Percentiles rank a stretch among this genome's conserved stretches.
Evolutionary conservation across 1,140 invertebrate species (phyloP).

Genomic region (Sipha flava): DNA sequence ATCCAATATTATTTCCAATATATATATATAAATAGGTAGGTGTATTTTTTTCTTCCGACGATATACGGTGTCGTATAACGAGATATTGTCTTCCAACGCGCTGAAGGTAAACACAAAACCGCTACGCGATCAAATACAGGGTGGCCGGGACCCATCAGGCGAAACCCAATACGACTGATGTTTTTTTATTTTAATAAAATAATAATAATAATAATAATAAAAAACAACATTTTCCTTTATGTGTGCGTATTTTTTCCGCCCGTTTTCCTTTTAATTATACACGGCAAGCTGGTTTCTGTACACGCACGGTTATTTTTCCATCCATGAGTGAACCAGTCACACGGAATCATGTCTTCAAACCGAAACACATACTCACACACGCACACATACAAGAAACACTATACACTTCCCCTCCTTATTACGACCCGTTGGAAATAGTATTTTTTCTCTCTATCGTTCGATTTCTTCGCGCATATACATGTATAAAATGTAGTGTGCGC

Average conservation of each 20-base stretch:
- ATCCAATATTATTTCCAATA: not conserved
- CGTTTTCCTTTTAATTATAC: conserved; percentile 29
- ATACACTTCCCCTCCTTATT: not conserved
- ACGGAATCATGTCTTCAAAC: conserved; percentile 25
- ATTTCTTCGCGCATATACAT: not conserved
- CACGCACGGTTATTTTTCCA: conserved; percentile 28
- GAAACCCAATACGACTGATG: conserved; percentile 30
- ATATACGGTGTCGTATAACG: conserved; percentile 30
- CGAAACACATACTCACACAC: not conserved
- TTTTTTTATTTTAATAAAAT: conserved; percentile 7
- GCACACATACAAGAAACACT: not conserved
- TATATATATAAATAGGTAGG: not conserved
- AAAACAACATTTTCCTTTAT: conserved; percentile 5
- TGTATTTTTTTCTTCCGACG: not conserved
- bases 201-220: not conserved
- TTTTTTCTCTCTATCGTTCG: not conserved
- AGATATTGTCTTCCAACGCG: conserved; percentile 3
- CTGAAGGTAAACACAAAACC: conserved; percentile 6
- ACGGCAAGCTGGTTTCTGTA: conserved; percentile 22
- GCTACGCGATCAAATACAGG: not conserved
- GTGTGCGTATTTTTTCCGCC: conserved; percentile 21
- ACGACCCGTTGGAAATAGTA: not conserved
- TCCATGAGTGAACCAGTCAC: conserved; percentile 31
- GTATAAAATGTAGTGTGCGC: not conserved
- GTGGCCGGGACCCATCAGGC: conserved; percentile 9